Conservation (phyloP, 2,113 vertebrate species). For the Corythaeola cristata region DNA sequence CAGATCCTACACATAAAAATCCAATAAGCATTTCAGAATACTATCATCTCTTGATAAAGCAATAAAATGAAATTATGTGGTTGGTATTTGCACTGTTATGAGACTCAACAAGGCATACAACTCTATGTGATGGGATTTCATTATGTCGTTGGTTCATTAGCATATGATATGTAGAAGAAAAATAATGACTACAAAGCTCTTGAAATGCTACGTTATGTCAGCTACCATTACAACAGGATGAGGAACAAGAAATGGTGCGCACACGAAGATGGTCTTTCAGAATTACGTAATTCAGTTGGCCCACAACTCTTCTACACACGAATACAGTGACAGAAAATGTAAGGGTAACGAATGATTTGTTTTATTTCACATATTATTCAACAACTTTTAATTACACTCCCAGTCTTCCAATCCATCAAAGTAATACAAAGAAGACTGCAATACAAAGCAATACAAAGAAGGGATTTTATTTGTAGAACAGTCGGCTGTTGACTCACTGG, state of each 20-base stretch:
- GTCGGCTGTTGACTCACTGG: background rate
- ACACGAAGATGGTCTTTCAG: background rate
- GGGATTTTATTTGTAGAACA: background rate
- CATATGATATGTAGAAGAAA: background rate
- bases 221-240: background rate
- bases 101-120: background rate
- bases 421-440: background rate
- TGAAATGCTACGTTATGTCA: background rate
- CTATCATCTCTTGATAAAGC: background rate
- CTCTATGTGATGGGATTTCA: background rate
- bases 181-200: background rate
- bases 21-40: background rate
- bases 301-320: background rate
- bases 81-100: background rate
- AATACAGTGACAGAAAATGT: background rate
- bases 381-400: background rate
- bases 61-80: background rate
- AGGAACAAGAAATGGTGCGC: background rate
- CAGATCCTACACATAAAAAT: background rate
- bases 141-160: background rate
- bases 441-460: background rate
- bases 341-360: background rate
- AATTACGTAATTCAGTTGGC: background rate
- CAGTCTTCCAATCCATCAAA: background rate
- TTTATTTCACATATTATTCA: background rate